Conservation (phyloP, 1,140 invertebrate genomes). For the Ctenoplectra terminalis region DNA sequence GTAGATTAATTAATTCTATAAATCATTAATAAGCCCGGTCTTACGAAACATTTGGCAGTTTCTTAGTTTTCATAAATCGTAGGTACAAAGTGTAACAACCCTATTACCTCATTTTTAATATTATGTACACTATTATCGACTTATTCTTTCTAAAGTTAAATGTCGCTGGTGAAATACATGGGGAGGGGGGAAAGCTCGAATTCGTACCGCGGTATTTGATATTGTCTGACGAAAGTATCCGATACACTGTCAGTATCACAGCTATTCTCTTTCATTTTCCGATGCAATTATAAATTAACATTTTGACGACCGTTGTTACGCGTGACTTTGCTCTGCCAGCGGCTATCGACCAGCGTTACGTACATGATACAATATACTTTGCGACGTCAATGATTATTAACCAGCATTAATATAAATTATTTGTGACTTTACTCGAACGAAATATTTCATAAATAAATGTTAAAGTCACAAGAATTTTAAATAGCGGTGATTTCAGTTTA, state of each 20-base stretch:
- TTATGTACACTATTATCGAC: constrained; percentile 42
- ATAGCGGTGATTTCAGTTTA: no score
- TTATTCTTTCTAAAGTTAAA: constrained; percentile 19
- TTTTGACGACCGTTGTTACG: neutral
- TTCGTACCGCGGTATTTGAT: constrained; percentile 30
- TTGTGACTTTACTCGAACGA: no score
- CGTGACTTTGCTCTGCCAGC: no score
- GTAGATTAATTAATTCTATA: constrained; percentile 46
- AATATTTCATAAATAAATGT: no score
- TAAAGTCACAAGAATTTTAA: no score
- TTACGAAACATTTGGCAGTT: constrained; percentile 40
- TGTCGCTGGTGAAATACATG: constrained; percentile 34
- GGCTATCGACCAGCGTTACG: no score
- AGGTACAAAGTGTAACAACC: constrained; percentile 58
- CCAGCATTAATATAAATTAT: no score
- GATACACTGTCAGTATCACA: constrained; percentile 81
- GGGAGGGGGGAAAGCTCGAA: constrained; percentile 9
- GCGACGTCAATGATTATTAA: no score
- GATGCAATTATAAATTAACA: constrained; percentile 61
- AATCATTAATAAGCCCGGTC: constrained; percentile 27
- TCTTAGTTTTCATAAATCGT: constrained; percentile 32
- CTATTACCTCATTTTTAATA: constrained; percentile 55
- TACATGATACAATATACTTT: no score
- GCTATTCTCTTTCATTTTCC: constrained; percentile 72
- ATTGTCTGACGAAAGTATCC: constrained; percentile 55